Percentiles rank a stretch among this genome's conserved stretches.
Conservation (phyloP, 2,113 vertebrate species). For the Plectropomus leopardus region DNA sequence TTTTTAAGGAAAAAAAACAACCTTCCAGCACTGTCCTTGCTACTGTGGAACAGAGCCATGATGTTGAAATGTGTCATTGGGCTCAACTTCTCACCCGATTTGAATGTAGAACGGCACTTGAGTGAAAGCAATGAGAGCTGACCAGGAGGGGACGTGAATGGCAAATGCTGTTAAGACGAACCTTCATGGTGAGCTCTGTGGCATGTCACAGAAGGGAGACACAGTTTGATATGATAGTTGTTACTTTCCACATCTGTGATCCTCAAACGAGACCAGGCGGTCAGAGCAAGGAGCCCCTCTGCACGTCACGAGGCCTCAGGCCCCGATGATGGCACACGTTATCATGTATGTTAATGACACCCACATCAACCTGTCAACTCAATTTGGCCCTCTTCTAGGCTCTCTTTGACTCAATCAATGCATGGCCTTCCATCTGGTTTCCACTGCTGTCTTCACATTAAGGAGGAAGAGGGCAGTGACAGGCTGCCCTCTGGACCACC, state of each 20-base stretch:
- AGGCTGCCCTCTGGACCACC: neutral
- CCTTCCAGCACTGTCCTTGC: slow-evolving; percentile 63
- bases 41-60: slow-evolving; percentile 43
- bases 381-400: slow-evolving; percentile 73
- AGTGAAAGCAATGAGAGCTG: slow-evolving; percentile 43
- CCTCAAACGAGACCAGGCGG: slow-evolving; percentile 52
- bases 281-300: slow-evolving; percentile 33
- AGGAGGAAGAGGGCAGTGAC: slow-evolving; percentile 33
- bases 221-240: slow-evolving; percentile 41
- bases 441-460: slow-evolving; percentile 69
- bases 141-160: slow-evolving; percentile 41
- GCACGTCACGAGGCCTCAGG: slow-evolving; percentile 49
- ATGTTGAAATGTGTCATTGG: slow-evolving; percentile 68
- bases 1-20: slow-evolving; percentile 62
- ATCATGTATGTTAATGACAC: slow-evolving; percentile 80
- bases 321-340: slow-evolving; percentile 70
- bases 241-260: slow-evolving; percentile 52
- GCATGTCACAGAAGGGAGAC: slow-evolving; percentile 35
- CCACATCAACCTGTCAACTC: slow-evolving; percentile 80
- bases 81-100: slow-evolving; percentile 72
- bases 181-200: slow-evolving; percentile 12
- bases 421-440: slow-evolving; percentile 76
- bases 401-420: slow-evolving; percentile 77
- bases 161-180: slow-evolving; percentile 17
- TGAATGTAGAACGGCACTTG: slow-evolving; percentile 36